Conservation (phyloP, 2,888 invertebrate species). For the Helobdella robusta region DNA sequence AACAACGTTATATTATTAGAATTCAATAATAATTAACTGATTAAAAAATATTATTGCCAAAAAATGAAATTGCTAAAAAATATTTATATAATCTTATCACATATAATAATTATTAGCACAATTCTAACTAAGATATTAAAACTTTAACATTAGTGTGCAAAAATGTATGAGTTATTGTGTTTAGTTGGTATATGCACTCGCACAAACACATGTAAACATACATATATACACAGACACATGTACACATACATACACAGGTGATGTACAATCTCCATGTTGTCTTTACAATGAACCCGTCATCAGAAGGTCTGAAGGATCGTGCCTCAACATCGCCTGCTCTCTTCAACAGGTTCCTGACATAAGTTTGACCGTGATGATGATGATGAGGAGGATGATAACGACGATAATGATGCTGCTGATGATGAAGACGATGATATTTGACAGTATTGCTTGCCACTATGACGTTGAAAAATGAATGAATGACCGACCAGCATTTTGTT, state of each 20-base stretch:
- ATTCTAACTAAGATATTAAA: no score
- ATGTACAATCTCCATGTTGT: conserved; percentile 99
- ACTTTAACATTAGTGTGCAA: no score
- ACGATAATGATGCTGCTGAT: neutral
- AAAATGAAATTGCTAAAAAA: no score
- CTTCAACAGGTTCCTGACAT: conserved; percentile 69
- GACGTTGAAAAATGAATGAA: no score
- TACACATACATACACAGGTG: conserved; percentile 60
- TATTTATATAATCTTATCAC: no score
- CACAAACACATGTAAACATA: no score
- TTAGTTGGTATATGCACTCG: no score
- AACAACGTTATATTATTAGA: neutral
- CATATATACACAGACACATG: no score
- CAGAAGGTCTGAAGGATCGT: conserved; percentile 92
- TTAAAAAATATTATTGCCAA: neutral
- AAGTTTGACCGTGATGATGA: neutral
- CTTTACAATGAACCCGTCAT: conserved; percentile 99
- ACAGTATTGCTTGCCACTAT: neutral
- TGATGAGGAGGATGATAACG: neutral
- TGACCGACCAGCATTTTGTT: no score
- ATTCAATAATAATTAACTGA: no score
- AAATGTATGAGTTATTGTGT: no score
- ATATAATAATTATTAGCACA: no score
- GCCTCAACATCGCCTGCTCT: conserved; percentile 97
- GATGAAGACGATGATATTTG: neutral